A percentile compares a stretch with the other conserved stretches of the same genome.
Conservation (phyloP, 30 jellyfish, hydroid and myxozoan species). For the Sanderia malayensis region DNA sequence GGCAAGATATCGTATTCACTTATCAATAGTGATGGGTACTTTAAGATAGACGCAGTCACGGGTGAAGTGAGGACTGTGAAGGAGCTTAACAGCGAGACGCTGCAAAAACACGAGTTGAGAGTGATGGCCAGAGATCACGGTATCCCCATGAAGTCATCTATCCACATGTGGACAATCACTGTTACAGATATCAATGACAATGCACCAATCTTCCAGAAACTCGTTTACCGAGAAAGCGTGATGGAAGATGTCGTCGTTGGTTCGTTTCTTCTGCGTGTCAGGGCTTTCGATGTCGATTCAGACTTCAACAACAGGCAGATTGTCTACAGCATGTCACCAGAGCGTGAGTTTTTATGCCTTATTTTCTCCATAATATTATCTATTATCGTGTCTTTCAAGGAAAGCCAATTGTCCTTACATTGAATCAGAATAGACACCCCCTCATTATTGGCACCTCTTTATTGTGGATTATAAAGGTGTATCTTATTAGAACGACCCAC, state of each 20-base stretch:
- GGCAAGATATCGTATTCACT: slow-evolving; percentile 71
- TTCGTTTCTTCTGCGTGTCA: slow-evolving; percentile 64
- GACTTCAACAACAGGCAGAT: slow-evolving; percentile 50
- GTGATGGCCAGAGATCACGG: slow-evolving; percentile 91
- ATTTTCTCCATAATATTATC: background rate
- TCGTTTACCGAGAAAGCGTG: slow-evolving; percentile 16
- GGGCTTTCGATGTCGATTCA: slow-evolving; percentile 58
- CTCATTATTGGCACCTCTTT: too few relatives aligned
- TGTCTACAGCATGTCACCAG: slow-evolving; percentile 39
- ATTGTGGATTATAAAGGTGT: too few relatives aligned
- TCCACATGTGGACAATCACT: slow-evolving; percentile 42
- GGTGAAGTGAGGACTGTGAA: slow-evolving; percentile 66
- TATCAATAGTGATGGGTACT: slow-evolving; percentile 47
- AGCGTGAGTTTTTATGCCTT: slow-evolving; percentile 38
- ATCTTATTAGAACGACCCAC: too few relatives aligned
- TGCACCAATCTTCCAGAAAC: slow-evolving; percentile 61
- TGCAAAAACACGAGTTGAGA: slow-evolving; percentile 36
- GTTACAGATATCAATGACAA: slow-evolving; percentile 90
- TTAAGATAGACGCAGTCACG: slow-evolving; percentile 49
- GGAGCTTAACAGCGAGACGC: slow-evolving; percentile 81
- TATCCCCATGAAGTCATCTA: slow-evolving; percentile 64
- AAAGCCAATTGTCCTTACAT: too few relatives aligned
- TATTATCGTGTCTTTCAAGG: too few relatives aligned
- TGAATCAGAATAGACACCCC: too few relatives aligned
- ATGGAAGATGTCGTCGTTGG: slow-evolving; percentile 67